Conservation (phyloP, 2,797 vertebrate species). For the Helostoma temminkii region DNA sequence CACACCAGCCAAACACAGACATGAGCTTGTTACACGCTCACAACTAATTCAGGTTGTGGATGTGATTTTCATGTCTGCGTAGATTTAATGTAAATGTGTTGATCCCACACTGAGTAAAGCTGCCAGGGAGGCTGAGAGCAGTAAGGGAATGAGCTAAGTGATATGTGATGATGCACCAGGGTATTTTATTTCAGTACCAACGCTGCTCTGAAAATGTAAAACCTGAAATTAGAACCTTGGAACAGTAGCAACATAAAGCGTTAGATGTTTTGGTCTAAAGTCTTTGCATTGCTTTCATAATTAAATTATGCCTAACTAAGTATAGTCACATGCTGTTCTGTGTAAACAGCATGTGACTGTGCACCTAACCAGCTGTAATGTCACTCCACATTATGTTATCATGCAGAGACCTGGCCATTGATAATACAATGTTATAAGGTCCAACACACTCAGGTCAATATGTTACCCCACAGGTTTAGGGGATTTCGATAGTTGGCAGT, state of each 20-base stretch:
- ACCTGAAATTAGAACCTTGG: slow-evolving; percentile 34
- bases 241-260: slow-evolving; percentile 9
- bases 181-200: slow-evolving; percentile 28
- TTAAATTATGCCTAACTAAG: background rate
- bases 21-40: slow-evolving; percentile 65
- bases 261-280: background rate
- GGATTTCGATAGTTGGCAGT: too few relatives aligned
- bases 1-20: slow-evolving; percentile 49
- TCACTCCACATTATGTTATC: background rate
- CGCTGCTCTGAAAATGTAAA: slow-evolving; percentile 43
- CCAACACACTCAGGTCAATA: background rate
- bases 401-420: too few relatives aligned
- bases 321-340: background rate
- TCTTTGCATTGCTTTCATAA: slow-evolving; percentile 2
- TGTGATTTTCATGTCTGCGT: slow-evolving; percentile 53
- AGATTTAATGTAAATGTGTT: slow-evolving; percentile 58
- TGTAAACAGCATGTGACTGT: background rate
- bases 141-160: slow-evolving; percentile 18
- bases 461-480: background rate
- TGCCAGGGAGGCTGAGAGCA: slow-evolving; percentile 11
- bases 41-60: slow-evolving; percentile 52
- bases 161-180: slow-evolving; percentile 45
- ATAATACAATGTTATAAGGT: background rate
- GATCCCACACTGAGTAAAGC: slow-evolving; percentile 24
- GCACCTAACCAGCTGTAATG: background rate